Conservation (phyloP, 2,888 invertebrate species). For the Schrankia costaestrigalis region DNA sequence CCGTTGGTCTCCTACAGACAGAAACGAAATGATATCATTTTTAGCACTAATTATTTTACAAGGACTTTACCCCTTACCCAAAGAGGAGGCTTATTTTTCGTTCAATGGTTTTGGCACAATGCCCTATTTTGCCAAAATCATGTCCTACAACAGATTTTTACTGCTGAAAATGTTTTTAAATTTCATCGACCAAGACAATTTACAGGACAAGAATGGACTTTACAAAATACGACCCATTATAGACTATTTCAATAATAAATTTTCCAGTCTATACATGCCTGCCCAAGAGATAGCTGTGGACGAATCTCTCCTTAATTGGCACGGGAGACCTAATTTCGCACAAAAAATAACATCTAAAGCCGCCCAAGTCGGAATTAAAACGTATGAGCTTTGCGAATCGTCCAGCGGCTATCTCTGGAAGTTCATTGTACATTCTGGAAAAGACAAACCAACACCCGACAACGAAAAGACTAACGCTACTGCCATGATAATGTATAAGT, state of each 20-base stretch:
- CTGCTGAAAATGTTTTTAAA: background rate
- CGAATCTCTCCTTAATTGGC: conserved; percentile 6
- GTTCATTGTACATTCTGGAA: background rate
- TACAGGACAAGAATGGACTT: background rate
- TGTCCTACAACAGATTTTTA: conserved; percentile 18
- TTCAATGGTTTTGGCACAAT: conserved; percentile 16
- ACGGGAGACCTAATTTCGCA: background rate
- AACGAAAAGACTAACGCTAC: background rate
- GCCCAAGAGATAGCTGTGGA: conserved; percentile 25
- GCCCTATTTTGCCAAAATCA: conserved; percentile 19
- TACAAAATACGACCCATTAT: conserved; percentile 20
- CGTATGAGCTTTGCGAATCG: conserved; percentile 3
- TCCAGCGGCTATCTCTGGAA: conserved; percentile 1
- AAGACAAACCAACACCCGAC: too few species aligned
- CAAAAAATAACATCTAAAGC: background rate
- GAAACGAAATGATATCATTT: background rate
- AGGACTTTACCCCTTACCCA: background rate
- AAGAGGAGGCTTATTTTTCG: background rate
- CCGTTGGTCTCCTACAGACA: background rate
- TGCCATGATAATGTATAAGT: background rate
- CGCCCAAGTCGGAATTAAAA: too few species aligned
- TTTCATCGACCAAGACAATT: background rate
- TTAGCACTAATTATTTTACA: background rate
- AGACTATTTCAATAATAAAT: conserved; percentile 20
- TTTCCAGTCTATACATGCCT: conserved; percentile 18